Base-by-base conservation (phyloP, 2,888 invertebrate species). In the Erebia aethiops region DNA sequence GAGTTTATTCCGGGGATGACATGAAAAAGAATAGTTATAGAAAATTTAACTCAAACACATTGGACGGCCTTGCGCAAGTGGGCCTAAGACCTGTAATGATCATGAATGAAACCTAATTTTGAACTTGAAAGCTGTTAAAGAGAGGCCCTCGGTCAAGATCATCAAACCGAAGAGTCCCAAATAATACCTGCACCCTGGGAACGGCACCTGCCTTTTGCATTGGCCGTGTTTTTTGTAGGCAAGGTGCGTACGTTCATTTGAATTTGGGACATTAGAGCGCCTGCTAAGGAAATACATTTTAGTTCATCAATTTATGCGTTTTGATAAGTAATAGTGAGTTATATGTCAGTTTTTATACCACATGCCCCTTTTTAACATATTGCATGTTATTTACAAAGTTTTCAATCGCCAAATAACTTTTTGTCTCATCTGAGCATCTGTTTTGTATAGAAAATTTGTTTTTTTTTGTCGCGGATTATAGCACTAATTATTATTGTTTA, bases 181-280 rank as follows among this genome's bases (percentile, higher is more conserved):
- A 75, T 67, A 75, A 72, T 71, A 66, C 75, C 71, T 66, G 71
- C 67, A 70, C 63, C 46, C 64, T 67, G 72, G 71, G 70, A 70
- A 54, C 21, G 49, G 13, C 80, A 79, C 80, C 80, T 80, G 80
- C 77, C 79, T 77, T 80, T 79, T 75, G 79, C 77, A 76, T 76
- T 72, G 77, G 77, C 74, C 73, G 74, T 67, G 75, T 78, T 79
- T 79, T 77, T 79, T 78, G 73, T 72, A 51, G 26, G 77, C 80
- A 80, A 80, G 80, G 80, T 80, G 80, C 66, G 69, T 70, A 1
- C 2, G 70, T 76, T 70, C 74, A 71, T 75, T 72, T 70, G 70
- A 73, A 73, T 77, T 75, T 76, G 74, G 76, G 71, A 77, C 77
- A 73, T 77, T 75, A 77, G 76, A 74, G 60, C 71, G 74, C 70